These are phyloP conservation scores for Garra rufa DNA, from an alignment of 2,113 vertebrate genomes.

Conservation along the genomic window DNA sequence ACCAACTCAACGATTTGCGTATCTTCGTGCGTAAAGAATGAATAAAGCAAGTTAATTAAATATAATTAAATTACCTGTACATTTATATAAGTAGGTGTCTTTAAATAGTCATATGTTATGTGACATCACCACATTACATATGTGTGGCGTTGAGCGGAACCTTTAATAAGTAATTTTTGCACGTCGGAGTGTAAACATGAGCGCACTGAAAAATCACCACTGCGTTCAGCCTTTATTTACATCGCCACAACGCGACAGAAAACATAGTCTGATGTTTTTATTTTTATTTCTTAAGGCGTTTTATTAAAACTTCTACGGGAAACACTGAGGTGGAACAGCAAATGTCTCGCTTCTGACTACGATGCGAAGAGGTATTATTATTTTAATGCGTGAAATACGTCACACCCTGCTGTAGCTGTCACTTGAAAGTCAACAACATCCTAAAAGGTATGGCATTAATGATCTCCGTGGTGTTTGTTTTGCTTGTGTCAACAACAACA, in stretches of 20 bases:
- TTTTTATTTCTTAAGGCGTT: not conserved
- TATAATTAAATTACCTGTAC: not conserved
- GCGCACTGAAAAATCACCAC: not conserved
- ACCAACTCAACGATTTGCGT: not conserved
- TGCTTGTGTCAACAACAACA: not conserved
- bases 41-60: not conserved
- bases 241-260: not conserved
- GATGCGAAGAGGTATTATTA: not conserved
- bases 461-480: not conserved
- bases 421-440: not conserved
- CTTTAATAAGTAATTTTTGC: not conserved
- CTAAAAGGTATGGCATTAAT: not conserved
- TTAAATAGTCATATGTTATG: not conserved
- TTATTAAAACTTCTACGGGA: not conserved
- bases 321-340: not conserved
- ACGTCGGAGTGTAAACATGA: conserved; percentile 44
- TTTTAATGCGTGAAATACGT: not conserved
- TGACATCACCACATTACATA: not conserved
- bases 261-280: not conserved
- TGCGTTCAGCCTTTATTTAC: conserved; percentile 5
- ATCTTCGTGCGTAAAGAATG: not conserved
- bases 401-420: conserved; percentile 23
- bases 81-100: not conserved
- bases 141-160: conserved; percentile 26
- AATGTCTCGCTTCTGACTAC: not conserved